phyloP scores from a whole-genome alignment of 2,888 invertebrate genomes.

The Frankliniella intonsa region DNA sequence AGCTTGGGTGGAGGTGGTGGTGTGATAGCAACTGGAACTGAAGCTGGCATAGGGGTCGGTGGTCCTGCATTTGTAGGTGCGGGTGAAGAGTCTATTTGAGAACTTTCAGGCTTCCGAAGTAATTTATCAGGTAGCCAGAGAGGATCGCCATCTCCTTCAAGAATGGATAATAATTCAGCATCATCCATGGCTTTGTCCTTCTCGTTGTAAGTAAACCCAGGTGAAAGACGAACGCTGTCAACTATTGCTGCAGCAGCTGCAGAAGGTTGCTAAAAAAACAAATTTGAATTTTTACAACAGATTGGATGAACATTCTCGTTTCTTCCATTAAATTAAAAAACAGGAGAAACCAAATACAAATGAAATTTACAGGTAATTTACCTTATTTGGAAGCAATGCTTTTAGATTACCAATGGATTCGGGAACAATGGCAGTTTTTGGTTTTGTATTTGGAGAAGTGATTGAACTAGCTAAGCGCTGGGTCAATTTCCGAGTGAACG shows the following conservation, averaged over 20 bases:
- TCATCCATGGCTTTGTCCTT: constrained; percentile 46
- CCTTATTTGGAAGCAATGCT: constrained; percentile 3
- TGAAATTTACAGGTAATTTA: background rate
- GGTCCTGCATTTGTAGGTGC: background rate
- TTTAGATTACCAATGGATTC: background rate
- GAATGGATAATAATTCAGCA: constrained; percentile 53
- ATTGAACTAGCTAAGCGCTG: constrained; percentile 48
- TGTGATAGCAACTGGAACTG: background rate
- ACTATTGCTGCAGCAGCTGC: background rate
- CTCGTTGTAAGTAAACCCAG: constrained; percentile 33
- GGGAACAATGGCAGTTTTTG: background rate
- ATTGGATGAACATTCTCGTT: too few relatives aligned
- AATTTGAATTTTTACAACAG: background rate
- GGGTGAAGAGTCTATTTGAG: background rate
- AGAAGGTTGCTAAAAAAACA: background rate
- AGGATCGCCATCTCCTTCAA: constrained; percentile 54
- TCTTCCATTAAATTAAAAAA: too few relatives aligned
- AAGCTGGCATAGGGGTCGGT: background rate
- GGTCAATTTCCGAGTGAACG: constrained; percentile 50
- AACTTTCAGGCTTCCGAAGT: constrained; percentile 33
- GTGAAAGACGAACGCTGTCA: background rate
- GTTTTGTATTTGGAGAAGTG: background rate
- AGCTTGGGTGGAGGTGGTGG: constrained; percentile 40
- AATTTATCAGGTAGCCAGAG: constrained; percentile 31
- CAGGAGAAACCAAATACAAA: background rate